Conservation (phyloP, 30 jellyfish, hydroid and myxozoan species). For the Aurelia coerulea region DNA sequence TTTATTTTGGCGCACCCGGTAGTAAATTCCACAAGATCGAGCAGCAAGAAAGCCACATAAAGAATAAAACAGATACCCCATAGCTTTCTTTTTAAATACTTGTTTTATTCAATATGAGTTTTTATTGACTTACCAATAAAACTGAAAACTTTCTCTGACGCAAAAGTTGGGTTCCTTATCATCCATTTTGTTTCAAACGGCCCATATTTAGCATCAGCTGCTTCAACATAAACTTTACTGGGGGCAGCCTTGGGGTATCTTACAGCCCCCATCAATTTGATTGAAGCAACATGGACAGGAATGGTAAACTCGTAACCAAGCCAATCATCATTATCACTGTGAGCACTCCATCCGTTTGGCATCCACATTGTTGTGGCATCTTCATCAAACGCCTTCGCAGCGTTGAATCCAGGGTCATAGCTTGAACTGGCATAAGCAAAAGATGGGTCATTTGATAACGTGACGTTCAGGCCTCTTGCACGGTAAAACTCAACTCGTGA, state of each 20-base stretch:
- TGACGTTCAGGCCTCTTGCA: conserved; percentile 67
- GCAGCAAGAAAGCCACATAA: too few relatives aligned
- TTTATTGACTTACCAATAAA: conserved; percentile 57
- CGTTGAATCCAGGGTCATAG: conserved; percentile 84
- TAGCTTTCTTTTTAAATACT: too few relatives aligned
- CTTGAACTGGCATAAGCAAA: conserved; percentile 88
- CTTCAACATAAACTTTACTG: conserved; percentile 81
- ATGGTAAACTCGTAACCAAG: conserved; percentile 87
- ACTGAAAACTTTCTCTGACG: conserved; percentile 69
- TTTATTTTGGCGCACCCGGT: too few relatives aligned
- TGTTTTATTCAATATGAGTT: too few relatives aligned
- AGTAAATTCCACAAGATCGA: too few relatives aligned
- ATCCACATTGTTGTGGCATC: conserved; percentile 85
- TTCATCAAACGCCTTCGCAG: conserved; percentile 88
- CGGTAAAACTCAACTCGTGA: conserved; percentile 80
- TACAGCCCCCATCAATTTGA: conserved; percentile 64
- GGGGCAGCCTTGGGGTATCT: conserved; percentile 94
- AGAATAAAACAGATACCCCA: too few relatives aligned
- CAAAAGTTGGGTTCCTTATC: conserved; percentile 85
- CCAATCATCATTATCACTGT: conserved; percentile 91
- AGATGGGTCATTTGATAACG: conserved; percentile 59
- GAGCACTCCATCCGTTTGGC: conserved; percentile 97
- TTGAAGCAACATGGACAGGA: conserved; percentile 88
- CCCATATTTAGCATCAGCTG: conserved; percentile 86
- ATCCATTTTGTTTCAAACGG: conserved; percentile 89